Percentiles rank a stretch among this genome's conserved stretches.
These are phyloP conservation scores for Drosophila persimilis DNA, from an alignment of 1,140 invertebrate genomes.

Conservation along the genomic window DNA sequence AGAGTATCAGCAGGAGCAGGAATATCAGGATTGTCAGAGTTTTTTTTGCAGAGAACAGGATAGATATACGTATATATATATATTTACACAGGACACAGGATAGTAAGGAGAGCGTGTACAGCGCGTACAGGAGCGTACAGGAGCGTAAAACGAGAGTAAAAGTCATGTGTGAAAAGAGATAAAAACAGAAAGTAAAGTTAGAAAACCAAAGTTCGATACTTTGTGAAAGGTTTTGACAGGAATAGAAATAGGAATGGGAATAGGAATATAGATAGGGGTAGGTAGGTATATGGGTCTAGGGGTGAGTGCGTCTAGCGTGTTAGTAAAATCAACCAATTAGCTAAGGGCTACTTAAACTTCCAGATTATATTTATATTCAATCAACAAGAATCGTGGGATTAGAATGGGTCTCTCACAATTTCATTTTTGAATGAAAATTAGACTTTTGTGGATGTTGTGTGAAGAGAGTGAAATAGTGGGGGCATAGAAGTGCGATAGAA, in stretches of 20 bases:
- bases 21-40: too few species aligned
- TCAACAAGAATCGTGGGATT: not conserved
- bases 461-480: too few species aligned
- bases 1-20: too few species aligned
- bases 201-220: conserved; percentile 29
- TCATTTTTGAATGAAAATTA: not conserved
- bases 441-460: conserved; percentile 20
- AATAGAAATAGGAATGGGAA: not conserved
- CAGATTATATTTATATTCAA: conserved; percentile 2
- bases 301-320: conserved; percentile 9
- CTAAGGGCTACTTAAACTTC: conserved; percentile 8
- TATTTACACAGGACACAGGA: conserved; percentile 18
- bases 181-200: conserved; percentile 66
- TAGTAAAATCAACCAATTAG: conserved; percentile 36
- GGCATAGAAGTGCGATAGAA: too few species aligned
- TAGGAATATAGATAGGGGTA: not conserved
- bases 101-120: conserved; percentile 6
- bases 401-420: conserved; percentile 1
- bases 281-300: not conserved
- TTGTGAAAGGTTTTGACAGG: not conserved
- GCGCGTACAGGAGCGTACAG: conserved; percentile 26
- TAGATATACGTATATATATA: conserved; percentile 2
- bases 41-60: conserved; percentile 21
- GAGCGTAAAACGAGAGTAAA: conserved; percentile 20
- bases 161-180: conserved; percentile 32